Percentiles rank a stretch among this genome's conserved stretches.
Evolutionary conservation across 2,113 vertebrate genomes (phyloP).

Genomic region (Tetrao urogallus): DNA sequence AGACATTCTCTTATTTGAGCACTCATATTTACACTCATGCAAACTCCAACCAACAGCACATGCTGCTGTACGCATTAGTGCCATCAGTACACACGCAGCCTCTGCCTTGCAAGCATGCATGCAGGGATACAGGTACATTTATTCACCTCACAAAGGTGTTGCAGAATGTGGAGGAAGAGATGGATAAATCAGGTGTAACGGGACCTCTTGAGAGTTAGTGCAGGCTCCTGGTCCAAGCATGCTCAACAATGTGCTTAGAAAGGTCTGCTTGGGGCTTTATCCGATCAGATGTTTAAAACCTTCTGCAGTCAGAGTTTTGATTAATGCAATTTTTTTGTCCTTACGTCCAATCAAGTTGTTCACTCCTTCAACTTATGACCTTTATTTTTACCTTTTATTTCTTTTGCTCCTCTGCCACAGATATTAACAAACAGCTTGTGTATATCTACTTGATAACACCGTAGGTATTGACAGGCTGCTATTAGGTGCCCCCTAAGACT

Average conservation of each 20-base stretch:
- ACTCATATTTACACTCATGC: fast-evolving
- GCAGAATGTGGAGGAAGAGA: neutral
- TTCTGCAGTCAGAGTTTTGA: neutral
- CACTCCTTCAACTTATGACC: neutral
- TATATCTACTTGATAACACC: neutral
- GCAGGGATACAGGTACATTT: fast-evolving
- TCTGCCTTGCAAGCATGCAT: neutral
- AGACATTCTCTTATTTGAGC: neutral
- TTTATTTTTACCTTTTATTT: neutral
- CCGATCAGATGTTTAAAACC: neutral
- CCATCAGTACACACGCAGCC: fast-evolving
- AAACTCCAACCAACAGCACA: neutral
- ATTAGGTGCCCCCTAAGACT: neutral
- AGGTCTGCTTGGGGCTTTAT: neutral
- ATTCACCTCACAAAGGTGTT: neutral
- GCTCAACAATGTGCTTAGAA: neutral
- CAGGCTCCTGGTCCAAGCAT: neutral
- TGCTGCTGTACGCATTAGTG: neutral
- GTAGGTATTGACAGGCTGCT: neutral
- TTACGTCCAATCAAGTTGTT: neutral
- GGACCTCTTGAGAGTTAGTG: neutral
- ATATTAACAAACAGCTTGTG: neutral
- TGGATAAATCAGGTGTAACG: neutral
- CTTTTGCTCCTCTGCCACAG: neutral
- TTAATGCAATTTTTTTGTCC: neutral